Conservation (phyloP, 2,113 vertebrate species). For the Halichoerus grypus region DNA sequence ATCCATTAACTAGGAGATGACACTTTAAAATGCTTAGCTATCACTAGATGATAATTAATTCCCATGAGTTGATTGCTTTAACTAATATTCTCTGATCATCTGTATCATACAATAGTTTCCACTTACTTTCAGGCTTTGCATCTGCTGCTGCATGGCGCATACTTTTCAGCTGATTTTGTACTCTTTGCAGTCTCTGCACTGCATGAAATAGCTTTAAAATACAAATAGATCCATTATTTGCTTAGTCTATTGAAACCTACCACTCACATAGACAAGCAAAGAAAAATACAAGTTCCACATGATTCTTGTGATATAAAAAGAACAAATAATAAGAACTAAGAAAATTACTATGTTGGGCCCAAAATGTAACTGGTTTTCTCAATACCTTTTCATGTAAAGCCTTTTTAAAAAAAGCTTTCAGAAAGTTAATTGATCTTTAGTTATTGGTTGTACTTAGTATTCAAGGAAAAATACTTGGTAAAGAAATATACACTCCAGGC, state of each 20-base stretch:
- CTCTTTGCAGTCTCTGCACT: slow-evolving; percentile 95
- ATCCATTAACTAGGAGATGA: neutral
- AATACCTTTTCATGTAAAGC: neutral
- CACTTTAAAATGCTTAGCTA: neutral
- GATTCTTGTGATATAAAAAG: neutral
- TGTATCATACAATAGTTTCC: neutral
- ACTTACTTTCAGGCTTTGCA: slow-evolving; percentile 98
- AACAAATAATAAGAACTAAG: slow-evolving; percentile 34
- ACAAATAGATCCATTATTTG: slow-evolving; percentile 68
- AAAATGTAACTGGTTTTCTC: slow-evolving; percentile 28
- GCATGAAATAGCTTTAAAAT: slow-evolving; percentile 93
- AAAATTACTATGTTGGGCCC: slow-evolving; percentile 39
- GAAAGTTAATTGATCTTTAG: slow-evolving; percentile 7
- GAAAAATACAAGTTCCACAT: neutral
- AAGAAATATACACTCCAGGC: neutral
- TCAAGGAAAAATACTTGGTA: slow-evolving; percentile 49
- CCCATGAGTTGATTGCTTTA: neutral
- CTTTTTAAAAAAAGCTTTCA: slow-evolving; percentile 4
- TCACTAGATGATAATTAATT: neutral
- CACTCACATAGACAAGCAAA: slow-evolving; percentile 34
- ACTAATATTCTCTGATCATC: neutral
- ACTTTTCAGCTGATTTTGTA: slow-evolving; percentile 95
- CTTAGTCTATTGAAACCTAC: slow-evolving; percentile 63
- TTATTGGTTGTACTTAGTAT: slow-evolving; percentile 25
- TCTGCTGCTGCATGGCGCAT: slow-evolving; percentile 94